Conservation (phyloP, 2,797 vertebrate species). For the Enteromius afrohamiltoni region DNA sequence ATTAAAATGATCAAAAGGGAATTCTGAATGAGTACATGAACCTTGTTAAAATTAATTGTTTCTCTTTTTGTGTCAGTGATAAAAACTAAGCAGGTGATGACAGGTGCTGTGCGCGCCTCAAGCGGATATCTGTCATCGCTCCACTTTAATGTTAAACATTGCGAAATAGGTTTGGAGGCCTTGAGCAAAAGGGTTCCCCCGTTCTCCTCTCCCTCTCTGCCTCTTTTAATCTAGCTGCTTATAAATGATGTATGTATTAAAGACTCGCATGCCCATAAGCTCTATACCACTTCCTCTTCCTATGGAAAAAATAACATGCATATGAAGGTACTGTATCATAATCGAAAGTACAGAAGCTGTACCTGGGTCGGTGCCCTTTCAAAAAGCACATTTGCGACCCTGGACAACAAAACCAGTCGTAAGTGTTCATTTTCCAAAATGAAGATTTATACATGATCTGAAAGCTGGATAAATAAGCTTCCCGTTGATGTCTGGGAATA, state of each 20-base stretch:
- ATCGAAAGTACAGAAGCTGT: no score
- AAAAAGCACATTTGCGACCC: no score
- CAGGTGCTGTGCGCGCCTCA: constrained; percentile 38
- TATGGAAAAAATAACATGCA: not conserved
- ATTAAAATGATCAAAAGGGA: constrained; percentile 28
- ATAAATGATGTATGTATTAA: constrained; percentile 1
- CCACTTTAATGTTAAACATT: constrained; percentile 28
- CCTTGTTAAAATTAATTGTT: not conserved
- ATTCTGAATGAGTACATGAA: constrained; percentile 14
- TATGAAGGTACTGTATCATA: not conserved
- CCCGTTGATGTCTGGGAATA: no score
- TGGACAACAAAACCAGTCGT: no score
- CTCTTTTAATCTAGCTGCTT: constrained; percentile 16
- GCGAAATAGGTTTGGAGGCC: constrained; percentile 27
- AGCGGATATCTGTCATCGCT: constrained; percentile 41
- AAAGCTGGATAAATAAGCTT: no score
- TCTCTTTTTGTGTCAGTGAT: constrained; percentile 5
- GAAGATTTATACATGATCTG: no score
- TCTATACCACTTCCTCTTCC: not conserved
- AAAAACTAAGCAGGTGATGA: constrained; percentile 38
- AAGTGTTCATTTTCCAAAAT: no score
- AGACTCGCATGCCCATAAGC: not conserved
- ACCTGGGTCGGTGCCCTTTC: no score
- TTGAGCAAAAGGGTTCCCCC: constrained; percentile 6
- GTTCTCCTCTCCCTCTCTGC: not conserved